phyloP scores from a whole-genome alignment of 2,888 invertebrate genomes.

The Phlogophora meticulosa region DNA sequence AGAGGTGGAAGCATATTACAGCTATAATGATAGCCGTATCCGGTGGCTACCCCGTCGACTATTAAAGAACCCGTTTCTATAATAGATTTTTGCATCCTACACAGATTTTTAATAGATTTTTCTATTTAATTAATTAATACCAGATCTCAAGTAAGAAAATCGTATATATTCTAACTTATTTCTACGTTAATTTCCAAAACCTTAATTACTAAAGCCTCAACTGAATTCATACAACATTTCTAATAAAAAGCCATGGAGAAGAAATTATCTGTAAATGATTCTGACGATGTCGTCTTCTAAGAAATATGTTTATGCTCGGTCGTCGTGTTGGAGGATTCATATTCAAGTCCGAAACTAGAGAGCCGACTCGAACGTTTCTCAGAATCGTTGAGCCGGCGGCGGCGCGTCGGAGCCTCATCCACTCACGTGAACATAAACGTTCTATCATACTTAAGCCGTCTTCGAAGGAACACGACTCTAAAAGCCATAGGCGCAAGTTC shows the following conservation, averaged over 20 bases:
- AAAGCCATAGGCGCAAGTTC: slow-evolving; percentile 76
- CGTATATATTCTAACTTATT: neutral
- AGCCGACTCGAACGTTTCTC: slow-evolving; percentile 87
- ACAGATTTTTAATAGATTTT: neutral
- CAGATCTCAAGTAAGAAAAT: neutral
- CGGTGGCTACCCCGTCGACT: slow-evolving; percentile 50
- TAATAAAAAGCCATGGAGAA: slow-evolving; percentile 44
- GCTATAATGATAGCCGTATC: slow-evolving; percentile 58
- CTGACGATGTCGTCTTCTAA: slow-evolving; percentile 64
- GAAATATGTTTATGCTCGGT: slow-evolving; percentile 75
- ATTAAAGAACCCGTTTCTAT: slow-evolving; percentile 56
- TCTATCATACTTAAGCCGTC: slow-evolving; percentile 84
- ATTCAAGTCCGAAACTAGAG: slow-evolving; percentile 89
- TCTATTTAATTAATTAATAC: neutral
- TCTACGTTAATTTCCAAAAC: neutral
- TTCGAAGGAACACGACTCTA: slow-evolving; percentile 76
- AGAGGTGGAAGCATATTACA: slow-evolving; percentile 46
- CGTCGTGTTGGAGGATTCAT: slow-evolving; percentile 83
- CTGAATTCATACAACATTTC: neutral
- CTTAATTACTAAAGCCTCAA: slow-evolving; percentile 1
- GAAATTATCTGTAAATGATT: slow-evolving; percentile 61
- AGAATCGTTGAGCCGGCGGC: slow-evolving; percentile 90
- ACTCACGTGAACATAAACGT: slow-evolving; percentile 90
- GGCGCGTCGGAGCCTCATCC: slow-evolving; percentile 90
- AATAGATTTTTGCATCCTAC: slow-evolving; percentile 37